Base-by-base conservation (phyloP, 2,888 invertebrate genomes). In the Clitarchus hookeri region DNA sequence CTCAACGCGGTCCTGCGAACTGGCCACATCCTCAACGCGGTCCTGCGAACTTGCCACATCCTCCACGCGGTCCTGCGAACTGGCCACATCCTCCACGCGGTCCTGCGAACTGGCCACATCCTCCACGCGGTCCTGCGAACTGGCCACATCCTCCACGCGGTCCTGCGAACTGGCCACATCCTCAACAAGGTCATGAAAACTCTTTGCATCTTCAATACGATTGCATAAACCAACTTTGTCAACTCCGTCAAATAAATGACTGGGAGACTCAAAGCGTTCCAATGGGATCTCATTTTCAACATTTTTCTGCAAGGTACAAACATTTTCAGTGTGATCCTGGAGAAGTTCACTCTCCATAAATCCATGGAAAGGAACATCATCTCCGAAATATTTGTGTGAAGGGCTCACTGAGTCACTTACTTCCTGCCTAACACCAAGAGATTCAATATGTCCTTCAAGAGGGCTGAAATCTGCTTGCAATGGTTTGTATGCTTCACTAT, bases 401-500 rank as follows among this genome's bases (percentile, higher is more conserved):
- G 65, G 23, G 16, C 8, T 65, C 65, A 23, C n/a, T 23, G 65
- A 65, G 0, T 65, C 65, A n/a, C 16, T 65, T 8, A 1, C 13
- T n/a, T 65, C 65, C n/a, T 65, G 65, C n/a, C 8, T 65, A 65
- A n/a, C 23, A 23, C n/a, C 23, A 19, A n/a, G 65, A n/a, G 65
- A 65, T 65, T 23, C 65, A n/a, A 8, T 65, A n/a, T 65, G 48
- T 48, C 48, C n/a, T 23, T 65, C 65, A 65, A 65, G 65, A n/a
- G 19, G 65, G 23, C 65, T n/a, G 8, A 65, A 11, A 65, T 65
- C 65, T 23, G 65, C 19, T 23, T 23, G 65, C 65, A 65, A 65
- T 19, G n/a, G 65, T 65, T 65, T 65, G 65, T 65, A 65, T n/a
- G 65, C 19, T 65, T 65, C 65, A 65, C 65, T 65, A 65, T 65